phyloP scores from a whole-genome alignment of 2,888 invertebrate genomes.

The Clepsis dumicolana region DNA sequence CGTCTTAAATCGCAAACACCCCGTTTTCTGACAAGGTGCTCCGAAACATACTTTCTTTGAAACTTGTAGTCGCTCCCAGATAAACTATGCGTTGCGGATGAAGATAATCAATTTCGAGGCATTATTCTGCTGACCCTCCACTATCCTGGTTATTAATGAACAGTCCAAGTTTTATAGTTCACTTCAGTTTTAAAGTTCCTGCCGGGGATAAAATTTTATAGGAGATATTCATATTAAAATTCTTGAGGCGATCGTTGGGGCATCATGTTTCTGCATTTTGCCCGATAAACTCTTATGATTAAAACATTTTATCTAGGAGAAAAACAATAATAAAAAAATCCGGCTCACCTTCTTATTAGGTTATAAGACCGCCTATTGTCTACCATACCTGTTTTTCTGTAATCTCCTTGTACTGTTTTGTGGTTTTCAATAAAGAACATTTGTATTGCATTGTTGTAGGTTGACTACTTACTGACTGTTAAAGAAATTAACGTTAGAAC shows the following conservation, averaged over 20 bases:
- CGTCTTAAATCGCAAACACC: background rate
- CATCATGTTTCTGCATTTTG: slow-evolving; percentile 5
- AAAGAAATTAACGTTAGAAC: too few species aligned
- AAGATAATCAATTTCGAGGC: slow-evolving; percentile 64
- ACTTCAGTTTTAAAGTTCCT: slow-evolving; percentile 48
- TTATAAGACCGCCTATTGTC: too few species aligned
- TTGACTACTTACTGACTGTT: too few species aligned
- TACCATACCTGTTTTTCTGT: too few species aligned
- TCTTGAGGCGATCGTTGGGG: background rate
- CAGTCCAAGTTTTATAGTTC: slow-evolving; percentile 54
- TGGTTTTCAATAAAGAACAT: too few species aligned
- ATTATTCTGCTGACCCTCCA: slow-evolving; percentile 59
- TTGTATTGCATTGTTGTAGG: too few species aligned
- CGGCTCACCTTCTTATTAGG: too few species aligned
- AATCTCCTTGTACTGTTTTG: too few species aligned
- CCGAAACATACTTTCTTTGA: slow-evolving; percentile 32
- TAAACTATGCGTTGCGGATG: slow-evolving; percentile 49
- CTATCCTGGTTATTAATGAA: slow-evolving; percentile 62
- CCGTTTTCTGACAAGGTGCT: background rate
- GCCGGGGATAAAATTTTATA: slow-evolving; percentile 19
- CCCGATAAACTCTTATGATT: too few species aligned
- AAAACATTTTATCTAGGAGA: too few species aligned
- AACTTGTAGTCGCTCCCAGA: slow-evolving; percentile 14
- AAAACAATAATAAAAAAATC: too few species aligned
- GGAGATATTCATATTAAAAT: slow-evolving; percentile 18